These are phyloP conservation scores for Idaea dimidiata DNA, from an alignment of 2,888 invertebrate genomes.

Conservation along the genomic window DNA sequence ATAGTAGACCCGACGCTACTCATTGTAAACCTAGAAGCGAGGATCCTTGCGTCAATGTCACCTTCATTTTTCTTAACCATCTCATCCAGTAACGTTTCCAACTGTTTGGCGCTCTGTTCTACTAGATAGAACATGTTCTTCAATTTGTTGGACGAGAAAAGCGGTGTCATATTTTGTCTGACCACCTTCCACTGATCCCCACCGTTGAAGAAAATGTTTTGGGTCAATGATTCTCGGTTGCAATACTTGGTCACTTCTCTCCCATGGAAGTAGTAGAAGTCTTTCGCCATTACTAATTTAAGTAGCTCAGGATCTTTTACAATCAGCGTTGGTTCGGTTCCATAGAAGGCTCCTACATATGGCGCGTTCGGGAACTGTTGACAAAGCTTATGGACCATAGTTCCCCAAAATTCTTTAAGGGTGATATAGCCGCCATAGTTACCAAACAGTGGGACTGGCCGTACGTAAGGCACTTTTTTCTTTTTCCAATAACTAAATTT, in stretches of 20 bases:
- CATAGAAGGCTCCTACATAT: constrained; percentile 52
- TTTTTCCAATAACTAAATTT: constrained; percentile 46
- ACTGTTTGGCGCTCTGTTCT: constrained; percentile 33
- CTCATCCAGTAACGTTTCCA: constrained; percentile 40
- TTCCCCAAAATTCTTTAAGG: constrained; percentile 31
- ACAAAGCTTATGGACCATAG: constrained; percentile 39
- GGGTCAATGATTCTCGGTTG: constrained; percentile 37
- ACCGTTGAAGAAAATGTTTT: constrained; percentile 43
- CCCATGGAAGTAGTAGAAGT: constrained; percentile 51
- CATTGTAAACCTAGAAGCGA: constrained; percentile 46
- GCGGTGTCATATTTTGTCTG: constrained; percentile 50
- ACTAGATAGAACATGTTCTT: constrained; percentile 57
- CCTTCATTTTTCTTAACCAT: constrained; percentile 18
- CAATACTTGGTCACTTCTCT: constrained; percentile 45
- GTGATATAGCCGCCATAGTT: constrained; percentile 46
- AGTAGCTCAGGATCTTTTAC: constrained; percentile 47
- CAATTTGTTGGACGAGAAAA: constrained; percentile 57
- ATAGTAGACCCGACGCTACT: constrained; percentile 45
- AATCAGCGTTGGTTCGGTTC: constrained; percentile 52
- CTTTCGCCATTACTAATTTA: constrained; percentile 45
- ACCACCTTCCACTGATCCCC: constrained; percentile 56
- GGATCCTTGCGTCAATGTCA: constrained; percentile 30
- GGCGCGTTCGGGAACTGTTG: constrained; percentile 40
- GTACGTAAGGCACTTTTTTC: constrained; percentile 37
- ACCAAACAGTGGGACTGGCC: constrained; percentile 45